A percentile compares a stretch with the other conserved stretches of the same genome.
These are phyloP conservation scores for Lucifuga dentata DNA, from an alignment of 2,113 vertebrate species.

Conservation along the genomic window DNA sequence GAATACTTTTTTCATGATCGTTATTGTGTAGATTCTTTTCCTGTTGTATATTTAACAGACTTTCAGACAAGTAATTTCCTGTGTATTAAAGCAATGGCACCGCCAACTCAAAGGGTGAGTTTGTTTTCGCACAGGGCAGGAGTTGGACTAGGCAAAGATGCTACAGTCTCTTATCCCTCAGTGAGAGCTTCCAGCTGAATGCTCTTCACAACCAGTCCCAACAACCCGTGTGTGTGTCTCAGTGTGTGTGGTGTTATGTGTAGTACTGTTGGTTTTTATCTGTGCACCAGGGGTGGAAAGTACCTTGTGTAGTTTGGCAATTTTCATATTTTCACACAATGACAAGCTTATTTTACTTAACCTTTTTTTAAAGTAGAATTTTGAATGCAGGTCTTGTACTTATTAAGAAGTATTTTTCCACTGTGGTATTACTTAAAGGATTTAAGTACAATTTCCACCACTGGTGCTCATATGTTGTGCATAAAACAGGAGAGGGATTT, in stretches of 20 bases:
- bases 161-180: slow-evolving; percentile 52
- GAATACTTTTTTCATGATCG: slow-evolving; percentile 58
- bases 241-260: slow-evolving; percentile 7
- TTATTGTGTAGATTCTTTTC: slow-evolving; percentile 24
- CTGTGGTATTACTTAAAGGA: too few relatives aligned
- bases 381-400: too few relatives aligned
- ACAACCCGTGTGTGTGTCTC: slow-evolving; percentile 49
- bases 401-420: too few relatives aligned
- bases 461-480: slow-evolving; percentile 34
- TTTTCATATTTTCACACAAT: too few relatives aligned
- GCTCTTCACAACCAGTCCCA: slow-evolving; percentile 60
- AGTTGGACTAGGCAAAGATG: slow-evolving; percentile 73
- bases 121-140: slow-evolving; percentile 33
- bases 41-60: slow-evolving; percentile 59
- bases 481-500: neutral
- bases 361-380: too few relatives aligned
- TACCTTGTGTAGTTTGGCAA: too few relatives aligned
- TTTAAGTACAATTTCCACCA: too few relatives aligned
- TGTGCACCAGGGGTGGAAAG: too few relatives aligned
- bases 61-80: slow-evolving; percentile 62
- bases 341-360: too few relatives aligned
- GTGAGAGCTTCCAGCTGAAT: slow-evolving; percentile 70
- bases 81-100: slow-evolving; percentile 71
- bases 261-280: neutral
- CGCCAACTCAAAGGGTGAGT: slow-evolving; percentile 55